Base-by-base conservation (phyloP, 2,888 invertebrate genomes). In the Lepeophtheirus nordmannii region DNA sequence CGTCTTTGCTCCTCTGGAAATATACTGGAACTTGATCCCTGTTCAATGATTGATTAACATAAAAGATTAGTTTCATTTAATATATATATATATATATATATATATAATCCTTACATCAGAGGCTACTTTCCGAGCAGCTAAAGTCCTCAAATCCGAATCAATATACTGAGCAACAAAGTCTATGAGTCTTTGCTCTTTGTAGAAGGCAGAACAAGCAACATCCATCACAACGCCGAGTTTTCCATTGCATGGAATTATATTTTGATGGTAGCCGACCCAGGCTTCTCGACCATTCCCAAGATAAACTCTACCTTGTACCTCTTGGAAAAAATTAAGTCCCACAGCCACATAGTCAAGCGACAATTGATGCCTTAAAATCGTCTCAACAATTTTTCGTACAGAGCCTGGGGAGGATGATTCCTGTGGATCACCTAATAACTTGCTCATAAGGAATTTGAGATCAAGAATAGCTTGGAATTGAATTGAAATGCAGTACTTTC, bases 251-350 rank as follows among this genome's bases (percentile, higher is more conserved):
- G 53, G 53, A n/a, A 46, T 46, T 1, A 46, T 8, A 8, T 46
- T 46, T 46, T 46, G 53, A 46, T 46, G 53, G 8, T 46, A 46
- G 14, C 53, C 53, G 53, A 46, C 17, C 53, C 53, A 46, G 53
- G 53, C 53, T 8, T 46, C 53, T 46, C 53, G 53, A n/a, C 53
- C 53, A 46, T 46, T 46, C n/a, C 53, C 53, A n/a, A 46, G 17
- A 8, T 46, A 46, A 46, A 46, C 53, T 17, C 53, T 14, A 46
- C 53, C 53, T 46, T 46, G 53, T 17, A 5, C 5, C 8, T 46
- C 53, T 46, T 46, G 53, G 17, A 46, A 46, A 8, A 46, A 46
- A 8, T 46, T 46, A 14, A 46, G 53, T 14, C 53, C 53, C 8
- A 46, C 53, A 8, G 53, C 53, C 14, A 46, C 53, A 17, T 46